phyloP scores from a whole-genome alignment of 1,140 invertebrate genomes.

The Ridgeia piscesae region DNA sequence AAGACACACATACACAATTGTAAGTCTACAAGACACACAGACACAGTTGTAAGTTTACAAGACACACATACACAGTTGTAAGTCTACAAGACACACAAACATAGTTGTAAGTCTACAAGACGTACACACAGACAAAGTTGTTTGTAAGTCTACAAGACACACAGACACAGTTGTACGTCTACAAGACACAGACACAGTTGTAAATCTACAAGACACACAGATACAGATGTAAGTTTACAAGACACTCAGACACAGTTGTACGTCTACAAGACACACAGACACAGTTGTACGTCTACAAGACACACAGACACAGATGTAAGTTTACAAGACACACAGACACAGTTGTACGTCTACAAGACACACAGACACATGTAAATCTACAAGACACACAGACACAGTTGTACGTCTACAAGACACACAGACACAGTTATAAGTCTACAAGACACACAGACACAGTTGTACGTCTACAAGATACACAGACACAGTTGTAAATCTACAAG shows the following conservation, averaged over 20 bases:
- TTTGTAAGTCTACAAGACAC: not conserved
- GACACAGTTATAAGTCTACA: not conserved
- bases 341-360: constrained; percentile 42
- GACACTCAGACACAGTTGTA: constrained; percentile 29
- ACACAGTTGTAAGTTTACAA: not conserved
- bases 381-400: not conserved
- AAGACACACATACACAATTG: constrained; percentile 28
- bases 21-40: not conserved
- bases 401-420: not conserved
- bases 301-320: not conserved
- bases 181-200: constrained; percentile 33
- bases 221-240: not conserved
- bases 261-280: constrained; percentile 38
- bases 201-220: not conserved
- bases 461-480: constrained; percentile 41
- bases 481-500: not conserved
- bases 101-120: constrained; percentile 42
- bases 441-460: constrained; percentile 21
- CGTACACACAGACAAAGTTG: constrained; percentile 8
- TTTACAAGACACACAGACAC: not conserved
- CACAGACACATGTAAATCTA: constrained; percentile 16
- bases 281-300: not conserved
- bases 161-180: constrained; percentile 36
- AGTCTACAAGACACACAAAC: not conserved
- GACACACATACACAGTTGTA: not conserved